Base-by-base conservation (phyloP, 1,140 invertebrate species). In the Colletes latitarsis region DNA sequence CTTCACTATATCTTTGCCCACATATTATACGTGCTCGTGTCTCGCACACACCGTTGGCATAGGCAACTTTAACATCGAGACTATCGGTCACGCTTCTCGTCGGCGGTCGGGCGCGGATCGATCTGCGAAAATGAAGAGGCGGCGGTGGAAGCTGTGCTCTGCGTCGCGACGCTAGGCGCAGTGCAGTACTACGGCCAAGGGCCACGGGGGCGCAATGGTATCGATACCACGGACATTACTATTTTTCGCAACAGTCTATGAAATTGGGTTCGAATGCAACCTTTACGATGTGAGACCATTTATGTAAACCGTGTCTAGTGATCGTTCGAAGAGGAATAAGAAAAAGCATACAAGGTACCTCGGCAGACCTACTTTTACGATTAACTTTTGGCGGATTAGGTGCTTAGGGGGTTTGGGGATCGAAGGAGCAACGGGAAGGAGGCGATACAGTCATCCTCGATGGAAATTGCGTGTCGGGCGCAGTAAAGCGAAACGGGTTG, bases 111-210 rank as follows among this genome's bases (percentile, higher is more conserved):
- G 3, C 43, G 53, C 66, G 84, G 70, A 86, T 86, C 84, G 84
- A 86, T 85, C 75, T 79, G 80, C n/a, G 21, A 70, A 63, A 79
- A 60, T 66, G 55, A 60, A 52, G 53, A 78, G 62, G 52, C 60
- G 62, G 62, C 69, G 62, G 62, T 67, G 83, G 83, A 84, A 75
- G 84, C 84, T 85, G 84, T 71, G 70, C 30, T 64, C 72, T 78
- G 80, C 80, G 79, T 75, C 74, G 73, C 64, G 74, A 82, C 74
- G 79, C 70, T 63, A 46, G 30, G 58, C 55, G 52, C 84, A 85
- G 77, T 84, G 63, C 82, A 21, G 69, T 77, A 73, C 6, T 4
- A 21, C 10, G 3, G n/a, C 8, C 19, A 46, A 17, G 64, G 39
- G 67, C 57, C 9, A 19, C 14, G 63, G 6, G 58, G 74, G 55